phyloP scores from a whole-genome alignment of 1,140 invertebrate species.

The Protaetia brevitarsis region DNA sequence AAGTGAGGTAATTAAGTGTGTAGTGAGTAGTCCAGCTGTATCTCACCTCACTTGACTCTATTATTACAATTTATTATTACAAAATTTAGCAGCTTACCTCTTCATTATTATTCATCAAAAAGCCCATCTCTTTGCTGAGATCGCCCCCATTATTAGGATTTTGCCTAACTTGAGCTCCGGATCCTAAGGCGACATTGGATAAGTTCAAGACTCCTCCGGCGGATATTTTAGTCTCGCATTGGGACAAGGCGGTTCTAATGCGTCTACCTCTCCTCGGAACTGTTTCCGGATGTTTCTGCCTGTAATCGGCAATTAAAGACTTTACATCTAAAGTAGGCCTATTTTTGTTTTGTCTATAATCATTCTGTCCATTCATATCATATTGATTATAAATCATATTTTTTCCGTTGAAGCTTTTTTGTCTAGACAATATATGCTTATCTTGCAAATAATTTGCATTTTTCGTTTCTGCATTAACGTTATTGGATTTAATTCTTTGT shows the following conservation, averaged over 20 bases:
- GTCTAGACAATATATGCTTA: not conserved
- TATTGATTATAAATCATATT: conserved; percentile 34
- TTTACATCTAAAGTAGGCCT: conserved; percentile 75
- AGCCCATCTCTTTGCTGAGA: conserved; percentile 37
- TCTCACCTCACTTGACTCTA: too few relatives aligned
- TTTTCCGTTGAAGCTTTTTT: conserved; percentile 19
- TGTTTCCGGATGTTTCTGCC: conserved; percentile 67
- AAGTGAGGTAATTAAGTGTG: too few relatives aligned
- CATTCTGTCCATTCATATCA: conserved; percentile 52
- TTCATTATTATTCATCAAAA: conserved; percentile 40
- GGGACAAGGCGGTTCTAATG: conserved; percentile 51
- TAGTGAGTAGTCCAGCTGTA: too few relatives aligned
- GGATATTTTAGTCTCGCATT: conserved; percentile 32
- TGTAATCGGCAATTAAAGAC: conserved; percentile 79
- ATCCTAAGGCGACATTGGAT: conserved; percentile 45
- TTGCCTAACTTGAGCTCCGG: conserved; percentile 48
- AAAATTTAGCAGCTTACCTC: conserved; percentile 31
- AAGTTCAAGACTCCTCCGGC: conserved; percentile 40
- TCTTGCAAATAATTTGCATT: not conserved
- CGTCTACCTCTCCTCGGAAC: conserved; percentile 63
- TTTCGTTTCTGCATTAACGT: conserved; percentile 1
- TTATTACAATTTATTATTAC: not conserved
- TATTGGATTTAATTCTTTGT: not conserved
- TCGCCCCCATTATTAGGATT: conserved; percentile 37
- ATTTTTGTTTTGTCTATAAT: conserved; percentile 56